Evolutionary conservation across 2,113 vertebrate species (phyloP), one percentile per base, ranked within the genome.

Genomic region (Mesoclemmys tuberculata): DNA sequence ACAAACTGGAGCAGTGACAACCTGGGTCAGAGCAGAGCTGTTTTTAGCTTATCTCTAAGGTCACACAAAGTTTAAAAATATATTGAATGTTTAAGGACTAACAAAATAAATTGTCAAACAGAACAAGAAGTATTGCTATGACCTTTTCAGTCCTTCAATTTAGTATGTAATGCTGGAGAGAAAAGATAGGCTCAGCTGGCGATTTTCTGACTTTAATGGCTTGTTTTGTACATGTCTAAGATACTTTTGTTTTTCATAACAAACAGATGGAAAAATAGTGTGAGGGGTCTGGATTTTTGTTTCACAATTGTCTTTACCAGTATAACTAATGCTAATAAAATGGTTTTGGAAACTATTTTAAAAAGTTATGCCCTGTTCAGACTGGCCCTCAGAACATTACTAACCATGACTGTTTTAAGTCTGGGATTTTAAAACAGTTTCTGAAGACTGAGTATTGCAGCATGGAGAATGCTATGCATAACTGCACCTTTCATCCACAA

Each of bases 41-140:
- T 82, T 97, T 97, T 95, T 95, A 95, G 95, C 87, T 96, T 96
- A 94, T 97, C 94, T 97, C 96, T 8, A 94, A 97, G 97, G 98
- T 98, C 97, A 97, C 95, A 93, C 96, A 97, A 97, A 98, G 96
- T 98, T 98, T 96, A 96, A 97, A 98, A 97, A 96, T 97, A 97
- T 75, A 97, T 93, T 95, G 94, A 92, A 96, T 82, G 75, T 85
- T 87, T 90, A 96, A 96, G 90, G 95, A 49, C 92, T 94, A 74
- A 87, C 88, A 51, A 84, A 96, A 95, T 51, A 91, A 97, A 97
- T 92, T 93, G 90, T 48, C 91, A 90, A 74, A 93, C 83, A 6
- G 93, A 96, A 84, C 11, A 49, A 93, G 93, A 93, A 46, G 74
- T 58, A 41, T 88, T 48, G 61, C 81, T 19, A 27, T 95, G 94